A percentile compares a stretch with the other conserved stretches of the same genome.
Conservation (phyloP, 2,797 vertebrate species). For the Gobio occitaniae region DNA sequence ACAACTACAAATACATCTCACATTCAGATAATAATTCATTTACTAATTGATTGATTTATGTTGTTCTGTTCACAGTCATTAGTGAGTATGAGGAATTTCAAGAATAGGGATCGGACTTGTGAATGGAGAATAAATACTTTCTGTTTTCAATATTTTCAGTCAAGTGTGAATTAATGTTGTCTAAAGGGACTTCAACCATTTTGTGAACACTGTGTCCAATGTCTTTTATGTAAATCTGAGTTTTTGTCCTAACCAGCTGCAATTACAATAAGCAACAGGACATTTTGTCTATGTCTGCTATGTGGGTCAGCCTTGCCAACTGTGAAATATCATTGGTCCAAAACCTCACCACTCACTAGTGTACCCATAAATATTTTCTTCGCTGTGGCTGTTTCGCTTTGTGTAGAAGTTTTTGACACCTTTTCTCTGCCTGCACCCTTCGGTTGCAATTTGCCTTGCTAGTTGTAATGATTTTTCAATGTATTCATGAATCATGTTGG, state of each 20-base stretch:
- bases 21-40: neutral
- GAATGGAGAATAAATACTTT: neutral
- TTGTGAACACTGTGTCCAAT: neutral
- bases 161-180: neutral
- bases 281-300: neutral
- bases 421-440: neutral
- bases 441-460: neutral
- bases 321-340: neutral
- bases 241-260: neutral
- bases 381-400: neutral
- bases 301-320: neutral
- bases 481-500: neutral
- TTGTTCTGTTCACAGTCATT: neutral
- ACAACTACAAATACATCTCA: neutral
- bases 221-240: neutral
- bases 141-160: neutral
- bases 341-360: neutral
- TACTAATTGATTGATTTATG: constrained; percentile 18
- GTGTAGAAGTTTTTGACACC: neutral
- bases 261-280: neutral
- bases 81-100: neutral
- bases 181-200: neutral
- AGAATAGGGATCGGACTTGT: neutral
- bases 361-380: neutral
- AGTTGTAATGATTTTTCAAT: neutral